Evolutionary conservation across 1,140 invertebrate genomes (phyloP).

Genomic region (Chymomyza costata): DNA sequence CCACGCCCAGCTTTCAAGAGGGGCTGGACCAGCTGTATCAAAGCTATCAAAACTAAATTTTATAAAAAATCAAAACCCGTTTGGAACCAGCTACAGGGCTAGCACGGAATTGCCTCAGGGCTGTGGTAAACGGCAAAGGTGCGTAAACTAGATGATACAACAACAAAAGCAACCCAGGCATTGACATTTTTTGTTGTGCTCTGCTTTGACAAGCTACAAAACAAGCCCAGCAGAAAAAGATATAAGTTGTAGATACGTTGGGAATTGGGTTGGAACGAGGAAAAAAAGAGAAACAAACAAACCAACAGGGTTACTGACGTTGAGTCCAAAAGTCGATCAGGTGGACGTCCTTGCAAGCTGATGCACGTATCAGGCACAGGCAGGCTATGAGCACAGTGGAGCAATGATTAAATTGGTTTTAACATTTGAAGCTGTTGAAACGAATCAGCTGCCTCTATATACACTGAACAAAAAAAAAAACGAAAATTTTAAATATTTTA

Average conservation of each 20-base stretch:
- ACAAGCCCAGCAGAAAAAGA: conserved; percentile 6
- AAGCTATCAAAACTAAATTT: too few species aligned
- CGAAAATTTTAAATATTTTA: too few species aligned
- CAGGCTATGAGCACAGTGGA: conserved; percentile 23
- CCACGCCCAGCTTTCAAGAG: too few species aligned
- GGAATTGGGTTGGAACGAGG: too few species aligned
- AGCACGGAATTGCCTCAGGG: not conserved
- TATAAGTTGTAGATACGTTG: too few species aligned
- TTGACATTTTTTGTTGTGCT: conserved; percentile 22
- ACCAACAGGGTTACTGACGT: conserved; percentile 20
- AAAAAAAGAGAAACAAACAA: conserved; percentile 15
- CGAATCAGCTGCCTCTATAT: too few species aligned
- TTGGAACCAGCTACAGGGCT: conserved; percentile 2
- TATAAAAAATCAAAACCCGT: conserved; percentile 12
- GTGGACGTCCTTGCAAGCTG: conserved; percentile 60
- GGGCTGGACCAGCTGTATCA: too few species aligned
- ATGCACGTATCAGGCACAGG: conserved; percentile 8
- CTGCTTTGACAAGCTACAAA: conserved; percentile 5
- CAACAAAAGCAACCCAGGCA: conserved; percentile 5
- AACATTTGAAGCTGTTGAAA: not conserved
- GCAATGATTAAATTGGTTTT: too few species aligned
- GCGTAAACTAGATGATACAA: conserved; percentile 31
- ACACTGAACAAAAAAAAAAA: too few species aligned
- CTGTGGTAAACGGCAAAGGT: conserved; percentile 1
- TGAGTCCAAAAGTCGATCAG: conserved; percentile 51